phyloP scores from a whole-genome alignment of 2,888 invertebrate species.

The Exocentrus adspersus region DNA sequence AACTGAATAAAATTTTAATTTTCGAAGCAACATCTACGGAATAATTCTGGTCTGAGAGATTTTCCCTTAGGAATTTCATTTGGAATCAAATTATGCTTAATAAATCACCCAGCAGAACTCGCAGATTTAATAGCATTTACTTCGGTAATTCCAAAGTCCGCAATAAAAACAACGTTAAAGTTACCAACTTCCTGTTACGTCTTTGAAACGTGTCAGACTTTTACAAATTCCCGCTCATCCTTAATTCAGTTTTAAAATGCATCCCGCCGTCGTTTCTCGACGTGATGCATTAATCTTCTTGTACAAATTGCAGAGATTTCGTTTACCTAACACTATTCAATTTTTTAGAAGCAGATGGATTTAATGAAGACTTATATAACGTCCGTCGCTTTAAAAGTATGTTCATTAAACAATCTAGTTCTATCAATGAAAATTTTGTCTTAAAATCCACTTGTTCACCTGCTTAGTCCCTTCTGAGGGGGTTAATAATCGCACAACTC shows the following conservation, averaged over 20 bases:
- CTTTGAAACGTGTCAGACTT: neutral
- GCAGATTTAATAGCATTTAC: neutral
- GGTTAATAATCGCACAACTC: no score
- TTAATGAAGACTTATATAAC: neutral
- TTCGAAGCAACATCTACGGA: neutral
- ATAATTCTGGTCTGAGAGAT: neutral
- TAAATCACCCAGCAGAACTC: neutral
- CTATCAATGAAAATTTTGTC: no score
- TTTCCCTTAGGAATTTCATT: neutral
- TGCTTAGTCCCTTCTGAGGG: no score
- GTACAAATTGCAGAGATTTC: neutral
- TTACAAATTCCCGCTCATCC: neutral
- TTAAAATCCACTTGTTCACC: no score
- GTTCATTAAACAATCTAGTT: no score
- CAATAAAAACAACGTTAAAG: conserved; percentile 1
- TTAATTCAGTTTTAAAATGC: neutral
- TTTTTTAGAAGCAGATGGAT: neutral
- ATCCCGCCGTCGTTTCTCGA: neutral
- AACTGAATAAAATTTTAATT: no score
- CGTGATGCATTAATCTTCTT: neutral
- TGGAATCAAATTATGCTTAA: conserved; percentile 1
- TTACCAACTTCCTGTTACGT: neutral
- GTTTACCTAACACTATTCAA: neutral
- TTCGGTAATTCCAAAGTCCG: neutral
- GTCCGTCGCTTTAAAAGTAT: no score